Evolutionary conservation across 2,888 invertebrate genomes (phyloP), one percentile per base, ranked within the genome.

Genomic region (Hemicrepidius hirtus): DNA sequence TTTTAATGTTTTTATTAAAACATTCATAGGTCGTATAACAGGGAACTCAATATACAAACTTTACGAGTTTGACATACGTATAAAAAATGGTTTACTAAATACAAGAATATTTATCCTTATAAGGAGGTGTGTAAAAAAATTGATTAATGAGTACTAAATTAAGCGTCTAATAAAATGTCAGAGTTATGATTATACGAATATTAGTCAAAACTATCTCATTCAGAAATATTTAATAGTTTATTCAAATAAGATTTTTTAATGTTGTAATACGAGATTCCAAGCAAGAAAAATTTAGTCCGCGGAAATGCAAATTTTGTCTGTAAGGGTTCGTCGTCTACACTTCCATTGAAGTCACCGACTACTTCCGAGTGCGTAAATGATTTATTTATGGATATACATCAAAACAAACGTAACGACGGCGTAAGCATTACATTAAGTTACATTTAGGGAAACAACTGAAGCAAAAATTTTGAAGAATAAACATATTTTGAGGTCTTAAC

Each of bases 111-210:
- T 18, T 18, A 10, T 7, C 46, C 46, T 10, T 18, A 46, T 18
- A 46, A 16, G 46, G 46, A 18, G 46, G 10, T 46, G 16, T 20
- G 6, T 18, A 40, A 40, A 40, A 40, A 40, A 13, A 20, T n/a
- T 53, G 53, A 53, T 53, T 53, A 53, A 53, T 28, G 53, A 28
- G n/a, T 21, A 28, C 57, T 20, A 35, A 57, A 57, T 35, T 57
- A 57, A 18, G 13, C 35, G 10, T 35, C 57, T 20, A 35, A 57
- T 57, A 57, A 57, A 57, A 35, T 6, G 35, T 37, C 28, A 28
- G 28, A 53, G 37, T 37, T 32, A 16, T 28, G 24, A 32, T 53
- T 53, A 46, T 5, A 16, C 20, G 53, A 10, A 49, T 53, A 53
- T 53, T 53, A 32, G 28, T 53, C n/a, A n/a, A 16, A 32, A 13